Base-by-base conservation (phyloP, 1,140 invertebrate genomes). In the Dolichoris vasculosae region DNA sequence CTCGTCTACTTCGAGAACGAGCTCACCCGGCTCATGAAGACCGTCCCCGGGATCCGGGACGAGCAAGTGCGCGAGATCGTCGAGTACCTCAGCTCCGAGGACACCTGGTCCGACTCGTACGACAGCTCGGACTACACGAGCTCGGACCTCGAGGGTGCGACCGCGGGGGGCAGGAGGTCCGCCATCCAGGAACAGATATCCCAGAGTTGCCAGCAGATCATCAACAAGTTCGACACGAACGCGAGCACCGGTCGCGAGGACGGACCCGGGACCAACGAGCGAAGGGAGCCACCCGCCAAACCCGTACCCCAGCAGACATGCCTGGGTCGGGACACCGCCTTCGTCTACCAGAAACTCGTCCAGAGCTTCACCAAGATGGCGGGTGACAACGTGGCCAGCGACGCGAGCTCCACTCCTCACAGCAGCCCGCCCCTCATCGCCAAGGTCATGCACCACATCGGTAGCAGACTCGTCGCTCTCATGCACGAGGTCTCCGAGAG, bases 391-490 rank as follows among this genome's bases (percentile, higher is more conserved):
- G 91, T 93, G 15, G 89, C 92, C 3, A 93, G 89, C 48, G 85
- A 86, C 35, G 32, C 63, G 11, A 78, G 63, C 64, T 82, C 79
- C 3, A 92, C 94, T 0, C 95, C 95, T 0, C 95, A 96, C 88
- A 96, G 95, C 71, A 97, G 97, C 2, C 97, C 97, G 0, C 97
- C 97, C 0, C 91, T 98, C n/a, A 96, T 98, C 69, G 97, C 97
- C 20, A 97, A 98, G 94, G 97, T 98, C 0, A 97, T 98, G 96
- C 96, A 97, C 86, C 97, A 98, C 88, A 98, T 98, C 69, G 97
- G 97, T 2, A 97, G 97, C 67, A 93, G 97, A n/a, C 92, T 98
- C 48, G 97, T 98, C 3, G 97, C 97, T 0, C 93, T 98, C 48
- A 98, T 98, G 98, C 97, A 98, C 90, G 97, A 98, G 90, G 97